Evolutionary conservation across 1,140 invertebrate species (phyloP).

Genomic region (Cardiocondyla obscurior): DNA sequence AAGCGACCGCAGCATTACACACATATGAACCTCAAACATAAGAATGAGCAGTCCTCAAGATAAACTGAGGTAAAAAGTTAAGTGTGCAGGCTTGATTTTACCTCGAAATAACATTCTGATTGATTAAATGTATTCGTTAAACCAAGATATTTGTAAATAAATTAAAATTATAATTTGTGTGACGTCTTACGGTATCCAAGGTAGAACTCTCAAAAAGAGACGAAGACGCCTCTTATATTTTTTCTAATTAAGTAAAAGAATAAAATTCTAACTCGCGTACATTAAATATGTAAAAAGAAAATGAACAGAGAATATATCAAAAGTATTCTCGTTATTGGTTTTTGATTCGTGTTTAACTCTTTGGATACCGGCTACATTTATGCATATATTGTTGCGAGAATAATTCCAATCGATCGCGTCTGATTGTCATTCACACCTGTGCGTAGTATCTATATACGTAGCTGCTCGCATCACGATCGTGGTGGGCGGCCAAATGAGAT

Average conservation of each 20-base stretch:
- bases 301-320: background rate
- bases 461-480: slow-evolving; percentile 29
- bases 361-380: background rate
- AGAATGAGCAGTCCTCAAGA: slow-evolving; percentile 32
- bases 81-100: background rate
- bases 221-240: background rate
- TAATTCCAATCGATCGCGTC: background rate
- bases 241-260: too few species aligned
- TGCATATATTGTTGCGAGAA: background rate
- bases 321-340: background rate
- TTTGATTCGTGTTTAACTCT: background rate
- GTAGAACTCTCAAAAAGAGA: background rate
- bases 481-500: slow-evolving; percentile 29
- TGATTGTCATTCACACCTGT: slow-evolving; percentile 19
- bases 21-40: background rate
- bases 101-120: background rate
- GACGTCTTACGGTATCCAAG: background rate
- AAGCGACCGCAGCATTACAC: background rate
- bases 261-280: background rate
- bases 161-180: background rate
- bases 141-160: background rate
- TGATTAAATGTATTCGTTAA: background rate
- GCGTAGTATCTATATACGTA: slow-evolving; percentile 41
- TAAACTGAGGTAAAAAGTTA: slow-evolving; percentile 30
- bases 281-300: background rate